Evolutionary conservation across 2,797 vertebrate species (phyloP), one percentile per base, ranked within the genome.

Genomic region (Peromyscus nudipes): DNA sequence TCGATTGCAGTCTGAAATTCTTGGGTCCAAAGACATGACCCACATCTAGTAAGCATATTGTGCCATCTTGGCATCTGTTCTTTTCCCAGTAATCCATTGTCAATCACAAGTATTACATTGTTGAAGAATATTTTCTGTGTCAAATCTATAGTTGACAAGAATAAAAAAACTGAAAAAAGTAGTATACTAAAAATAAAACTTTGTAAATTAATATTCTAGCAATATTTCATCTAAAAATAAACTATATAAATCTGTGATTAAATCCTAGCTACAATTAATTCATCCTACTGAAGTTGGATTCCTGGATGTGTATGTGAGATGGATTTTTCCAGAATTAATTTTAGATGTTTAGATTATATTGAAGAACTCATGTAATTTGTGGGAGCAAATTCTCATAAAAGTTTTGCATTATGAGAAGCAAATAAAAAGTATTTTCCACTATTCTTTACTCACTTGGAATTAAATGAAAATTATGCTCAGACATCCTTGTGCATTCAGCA

Each of bases 401-500:
- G 9, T 95, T 91, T 96, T 94, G 27, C 75, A 81, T 92, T 92
- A 76, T 46, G 16, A 14, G 69, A 62, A 40, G 25, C 57, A 57
- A 5, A 86, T 92, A 82, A 91, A 87, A 71, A 62, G 52, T 65
- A 69, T 92, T 93, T 84, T 46, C 89, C 93, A 43, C 8, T 29
- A 52, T 23, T 19, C 23, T 86, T 96, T 89, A 75, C 62, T 86
- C 46, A 65, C 86, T 96, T 55, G 34, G 96, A 96, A 84, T 80
- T 80, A 95, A 49, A 76, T 81, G 19, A 64, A 94, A 84, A 76
- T 95, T 80, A 71, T 5, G 82, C 67, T 71, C 82, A 31, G 23
- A 89, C 25, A 94, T 65, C 27, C 89, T 95, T 93, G 52, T 65
- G 83, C 37, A 92, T 96, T 96, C 93, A 97, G 71, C 37, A 97